phyloP scores from a whole-genome alignment of 2,113 vertebrate genomes.

The Meriones unguiculatus region DNA sequence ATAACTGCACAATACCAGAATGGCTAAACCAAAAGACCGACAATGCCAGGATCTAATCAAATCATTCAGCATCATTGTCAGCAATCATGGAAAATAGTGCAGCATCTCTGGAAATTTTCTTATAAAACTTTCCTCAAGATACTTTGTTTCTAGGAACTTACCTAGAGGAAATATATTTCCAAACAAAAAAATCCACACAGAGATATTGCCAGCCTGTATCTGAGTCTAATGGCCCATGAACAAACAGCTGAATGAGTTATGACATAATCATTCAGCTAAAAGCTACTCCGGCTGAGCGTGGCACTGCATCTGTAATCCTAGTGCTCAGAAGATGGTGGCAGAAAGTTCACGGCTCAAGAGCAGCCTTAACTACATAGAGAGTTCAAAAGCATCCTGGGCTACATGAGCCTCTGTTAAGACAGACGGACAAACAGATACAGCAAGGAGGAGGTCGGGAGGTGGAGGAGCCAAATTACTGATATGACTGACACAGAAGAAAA shows the following conservation, averaged over 20 bases:
- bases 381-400: background rate
- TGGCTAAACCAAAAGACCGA: background rate
- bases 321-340: too few relatives aligned
- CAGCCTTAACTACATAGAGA: background rate
- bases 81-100: background rate
- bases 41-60: background rate
- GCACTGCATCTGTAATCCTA: background rate
- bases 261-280: background rate
- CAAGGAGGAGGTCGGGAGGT: background rate
- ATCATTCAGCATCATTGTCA: background rate
- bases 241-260: background rate
- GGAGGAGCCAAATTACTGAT: background rate
- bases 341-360: background rate
- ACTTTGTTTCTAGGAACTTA: conserved; percentile 5
- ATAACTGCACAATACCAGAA: background rate
- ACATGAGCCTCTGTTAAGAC: background rate
- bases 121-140: background rate
- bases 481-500: background rate
- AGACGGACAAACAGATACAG: background rate
- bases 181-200: background rate
- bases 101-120: background rate
- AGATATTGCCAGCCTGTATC: background rate
- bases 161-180: background rate
- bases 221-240: background rate
- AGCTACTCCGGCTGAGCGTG: background rate